Base-by-base conservation (phyloP, 2,113 vertebrate species). In the Ictidomys tridecemlineatus region DNA sequence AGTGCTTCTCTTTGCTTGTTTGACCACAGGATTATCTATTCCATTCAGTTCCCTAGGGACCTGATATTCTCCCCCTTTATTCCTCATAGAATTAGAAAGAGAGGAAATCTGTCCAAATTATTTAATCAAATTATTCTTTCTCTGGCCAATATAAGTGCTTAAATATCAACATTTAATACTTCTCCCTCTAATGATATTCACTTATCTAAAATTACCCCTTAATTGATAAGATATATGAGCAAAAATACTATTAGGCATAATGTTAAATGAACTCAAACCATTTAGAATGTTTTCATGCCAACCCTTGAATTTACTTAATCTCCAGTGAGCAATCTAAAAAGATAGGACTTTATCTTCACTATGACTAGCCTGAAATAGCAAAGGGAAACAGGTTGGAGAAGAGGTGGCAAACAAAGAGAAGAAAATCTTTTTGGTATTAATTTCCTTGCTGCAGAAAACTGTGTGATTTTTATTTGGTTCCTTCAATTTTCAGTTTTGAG, bases 71-170 rank as follows among this genome's bases (percentile, higher is more conserved):
- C 58, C 74, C 34, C 18, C 20, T 96, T 93, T 94, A 73, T 83
- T 94, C 67, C 30, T 94, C 94, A 95, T 26, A 86, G 87, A 97
- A 96, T 94, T 96, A 93, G 73, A 93, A 69, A 18, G 45, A 92
- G 34, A 91, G 12, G 58, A 51, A 95, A 94, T 97, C 87, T 96
- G 88, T 93, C 77, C 88, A 98, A 94, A 98, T 95, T 94, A 97
- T 96, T 96, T 97, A 96, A 98, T 97, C 97, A 96, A 96, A 97
- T 97, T 97, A 96, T 98, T 97, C 85, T 97, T 89, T 67, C 92
- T 96, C 80, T 95, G 94, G 88, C 93, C 96, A 92, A 96, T 94
- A 61, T 95, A 95, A 97, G 70, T 96, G 88, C 89, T 95, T 95
- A 92, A 98, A 96, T 95, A 97, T 80, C 93, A 79, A 93, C 85